A percentile compares a stretch with the other conserved stretches of the same genome.
phyloP scores from a whole-genome alignment of 2,888 invertebrate genomes.

The Tromatobia lineatoria region DNA sequence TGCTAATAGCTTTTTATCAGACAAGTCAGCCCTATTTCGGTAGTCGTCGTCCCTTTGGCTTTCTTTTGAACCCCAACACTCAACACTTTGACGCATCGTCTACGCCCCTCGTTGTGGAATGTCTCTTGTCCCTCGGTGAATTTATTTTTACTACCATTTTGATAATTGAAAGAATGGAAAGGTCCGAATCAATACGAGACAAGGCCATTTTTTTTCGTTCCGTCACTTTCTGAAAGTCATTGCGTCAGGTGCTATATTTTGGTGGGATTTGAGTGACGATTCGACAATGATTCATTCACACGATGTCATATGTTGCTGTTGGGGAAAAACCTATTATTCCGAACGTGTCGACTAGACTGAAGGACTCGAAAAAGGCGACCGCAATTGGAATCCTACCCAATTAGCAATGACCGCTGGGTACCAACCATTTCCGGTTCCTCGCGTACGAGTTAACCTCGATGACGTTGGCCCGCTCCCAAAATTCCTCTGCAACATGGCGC shows the following conservation, averaged over 20 bases:
- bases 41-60: constrained; percentile 1
- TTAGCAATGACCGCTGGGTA: constrained; percentile 75
- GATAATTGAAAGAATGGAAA: constrained; percentile 25
- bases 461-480: constrained; percentile 17
- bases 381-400: constrained; percentile 75
- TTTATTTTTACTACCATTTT: constrained; percentile 45
- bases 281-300: not conserved
- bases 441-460: constrained; percentile 34
- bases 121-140: not conserved
- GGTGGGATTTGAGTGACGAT: not conserved
- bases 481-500: not conserved
- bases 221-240: not conserved
- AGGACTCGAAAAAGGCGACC: constrained; percentile 75
- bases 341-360: not conserved
- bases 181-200: not conserved
- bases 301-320: not conserved
- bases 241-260: not conserved
- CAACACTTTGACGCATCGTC: not conserved
- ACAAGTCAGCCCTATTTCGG: not conserved
- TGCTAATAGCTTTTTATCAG: constrained; percentile 32
- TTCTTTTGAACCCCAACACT: constrained; percentile 30
- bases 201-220: not conserved
- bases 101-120: constrained; percentile 21
- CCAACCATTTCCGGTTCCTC: constrained; percentile 68
- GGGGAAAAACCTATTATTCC: constrained; percentile 3